Conservation (phyloP, 2,113 vertebrate species). For the Panurus biarmicus region DNA sequence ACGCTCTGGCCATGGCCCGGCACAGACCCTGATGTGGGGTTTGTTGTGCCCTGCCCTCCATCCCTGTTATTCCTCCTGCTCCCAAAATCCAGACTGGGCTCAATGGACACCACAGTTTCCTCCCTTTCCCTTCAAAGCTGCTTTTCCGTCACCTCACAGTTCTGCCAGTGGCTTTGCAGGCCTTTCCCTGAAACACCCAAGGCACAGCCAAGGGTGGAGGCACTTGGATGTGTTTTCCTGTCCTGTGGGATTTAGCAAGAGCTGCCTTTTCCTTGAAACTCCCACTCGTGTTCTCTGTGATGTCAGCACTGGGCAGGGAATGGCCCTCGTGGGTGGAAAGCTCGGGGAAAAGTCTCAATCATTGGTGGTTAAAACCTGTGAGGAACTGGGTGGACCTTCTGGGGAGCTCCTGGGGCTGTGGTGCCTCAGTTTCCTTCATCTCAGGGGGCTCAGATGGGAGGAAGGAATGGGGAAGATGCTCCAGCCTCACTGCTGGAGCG, state of each 20-base stretch:
- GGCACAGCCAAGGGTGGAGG: background rate
- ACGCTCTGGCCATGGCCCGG: accelerated
- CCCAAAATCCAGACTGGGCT: background rate
- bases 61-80: background rate
- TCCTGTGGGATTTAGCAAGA: background rate
- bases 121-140: background rate
- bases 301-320: background rate
- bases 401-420: background rate
- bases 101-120: accelerated
- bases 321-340: background rate
- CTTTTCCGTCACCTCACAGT: background rate
- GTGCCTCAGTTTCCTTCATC: background rate
- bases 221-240: background rate
- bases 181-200: background rate
- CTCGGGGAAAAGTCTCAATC: background rate
- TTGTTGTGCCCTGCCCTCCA: background rate
- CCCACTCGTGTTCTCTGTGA: background rate
- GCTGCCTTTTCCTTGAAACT: background rate
- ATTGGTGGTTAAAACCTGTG: background rate
- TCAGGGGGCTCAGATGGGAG: background rate
- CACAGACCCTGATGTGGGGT: accelerated
- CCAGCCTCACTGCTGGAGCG: background rate
- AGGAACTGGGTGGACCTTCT: background rate
- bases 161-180: background rate
- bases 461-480: background rate